A percentile compares a stretch with the other conserved stretches of the same genome.
Evolutionary conservation across 2,888 invertebrate genomes (phyloP).

Genomic region (Miltochrista miniata): DNA sequence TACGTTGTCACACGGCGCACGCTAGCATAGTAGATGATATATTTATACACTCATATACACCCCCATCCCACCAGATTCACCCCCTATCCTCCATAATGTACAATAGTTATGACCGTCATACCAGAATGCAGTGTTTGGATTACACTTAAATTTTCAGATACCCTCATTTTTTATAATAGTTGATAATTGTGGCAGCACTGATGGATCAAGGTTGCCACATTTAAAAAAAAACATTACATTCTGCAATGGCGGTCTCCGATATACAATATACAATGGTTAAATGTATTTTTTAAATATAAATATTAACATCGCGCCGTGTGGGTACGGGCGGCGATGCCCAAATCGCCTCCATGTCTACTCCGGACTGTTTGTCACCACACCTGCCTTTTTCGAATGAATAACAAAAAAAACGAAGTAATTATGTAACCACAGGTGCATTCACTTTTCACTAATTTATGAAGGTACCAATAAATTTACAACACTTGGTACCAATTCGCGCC

Average conservation of each 20-base stretch:
- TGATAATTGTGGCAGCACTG: not conserved
- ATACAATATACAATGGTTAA: constrained; percentile 70
- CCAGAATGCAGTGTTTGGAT: constrained; percentile 58
- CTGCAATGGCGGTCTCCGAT: constrained; percentile 63
- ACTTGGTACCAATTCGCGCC: constrained; percentile 27
- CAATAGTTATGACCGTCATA: constrained; percentile 64
- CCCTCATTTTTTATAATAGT: not conserved
- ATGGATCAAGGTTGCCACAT: constrained; percentile 2
- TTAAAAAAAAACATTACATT: constrained; percentile 49
- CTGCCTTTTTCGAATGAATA: constrained; percentile 59
- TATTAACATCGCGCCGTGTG: constrained; percentile 25
- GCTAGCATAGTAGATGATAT: constrained; percentile 72
- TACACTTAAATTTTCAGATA: too few species aligned
- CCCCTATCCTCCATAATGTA: constrained; percentile 74
- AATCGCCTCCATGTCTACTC: constrained; percentile 44
- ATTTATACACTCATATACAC: constrained; percentile 67
- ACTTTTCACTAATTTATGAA: not conserved
- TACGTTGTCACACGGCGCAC: constrained; percentile 56
- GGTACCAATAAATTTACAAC: constrained; percentile 8
- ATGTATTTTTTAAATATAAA: constrained; percentile 44
- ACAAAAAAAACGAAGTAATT: constrained; percentile 7
- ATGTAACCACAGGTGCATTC: not conserved
- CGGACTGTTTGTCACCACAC: constrained; percentile 55
- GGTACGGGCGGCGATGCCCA: constrained; percentile 25
- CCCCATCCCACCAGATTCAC: constrained; percentile 41